Evolutionary conservation across 2,113 vertebrate species (phyloP).

Genomic region (Psilopogon haemacephalus): DNA sequence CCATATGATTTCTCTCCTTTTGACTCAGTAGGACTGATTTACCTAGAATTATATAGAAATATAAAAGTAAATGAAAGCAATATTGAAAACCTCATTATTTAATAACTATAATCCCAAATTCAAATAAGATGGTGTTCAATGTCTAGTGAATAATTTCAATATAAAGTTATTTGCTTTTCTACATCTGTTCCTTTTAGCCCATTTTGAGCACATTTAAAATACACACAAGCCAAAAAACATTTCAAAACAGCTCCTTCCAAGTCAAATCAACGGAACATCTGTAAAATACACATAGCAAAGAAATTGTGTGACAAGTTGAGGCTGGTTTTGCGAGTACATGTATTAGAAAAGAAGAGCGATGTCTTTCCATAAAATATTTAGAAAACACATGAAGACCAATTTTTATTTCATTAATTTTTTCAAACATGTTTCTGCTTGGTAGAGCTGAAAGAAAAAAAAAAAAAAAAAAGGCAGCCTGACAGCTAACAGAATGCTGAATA

Average conservation of each 20-base stretch:
- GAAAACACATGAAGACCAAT: background rate
- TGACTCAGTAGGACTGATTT: background rate
- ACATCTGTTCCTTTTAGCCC: background rate
- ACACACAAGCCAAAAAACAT: background rate
- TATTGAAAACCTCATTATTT: constrained; percentile 19
- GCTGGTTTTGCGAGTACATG: background rate
- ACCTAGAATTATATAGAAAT: background rate
- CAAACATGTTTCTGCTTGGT: constrained; percentile 25
- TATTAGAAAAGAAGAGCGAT: background rate
- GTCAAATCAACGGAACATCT: background rate
- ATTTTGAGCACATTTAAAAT: background rate
- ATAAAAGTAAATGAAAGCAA: background rate
- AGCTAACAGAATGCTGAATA: background rate
- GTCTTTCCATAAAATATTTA: constrained; percentile 14
- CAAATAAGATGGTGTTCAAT: background rate
- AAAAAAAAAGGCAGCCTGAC: background rate
- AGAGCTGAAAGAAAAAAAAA: background rate
- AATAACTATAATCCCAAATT: constrained; percentile 10
- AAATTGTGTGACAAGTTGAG: background rate
- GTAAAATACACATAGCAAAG: constrained; percentile 4
- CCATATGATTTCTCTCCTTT: background rate
- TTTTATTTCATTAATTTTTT: constrained; percentile 14
- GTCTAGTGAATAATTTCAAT: background rate
- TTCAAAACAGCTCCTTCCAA: background rate
- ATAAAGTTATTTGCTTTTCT: constrained; percentile 5